Evolutionary conservation across 2,113 vertebrate genomes (phyloP), one percentile per base, ranked within the genome.

Genomic region (Tachysurus vachellii): DNA sequence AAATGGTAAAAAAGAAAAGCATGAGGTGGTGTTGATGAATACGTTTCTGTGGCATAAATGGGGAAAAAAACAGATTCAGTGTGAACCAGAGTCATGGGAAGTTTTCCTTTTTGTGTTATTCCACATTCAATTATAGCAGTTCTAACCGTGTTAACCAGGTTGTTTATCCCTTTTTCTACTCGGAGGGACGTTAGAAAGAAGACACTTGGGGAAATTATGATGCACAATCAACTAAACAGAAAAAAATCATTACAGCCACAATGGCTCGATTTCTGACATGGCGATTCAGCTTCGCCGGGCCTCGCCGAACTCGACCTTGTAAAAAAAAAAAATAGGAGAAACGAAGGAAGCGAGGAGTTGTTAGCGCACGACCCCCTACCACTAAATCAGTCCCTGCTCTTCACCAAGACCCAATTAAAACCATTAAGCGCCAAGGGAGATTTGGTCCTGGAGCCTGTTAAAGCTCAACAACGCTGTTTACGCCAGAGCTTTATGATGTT

Each of bases 391-490:
- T 89, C 91, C 82, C 84, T 81, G 75, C 85, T 83, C 81, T 91
- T 88, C 90, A 82, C 88, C 70, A 76, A 88, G 77, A 81, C 88
- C 86, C 89, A 91, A 90, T 92, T 93, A 92, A 75, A 75, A 80
- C 89, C 91, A 91, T 92, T 92, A 91, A 91, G 92, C 82, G 59
- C 87, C 36, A 87, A 85, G 86, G 86, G 89, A 91, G 83, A 89
- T 86, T 85, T 84, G 73, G 85, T 89, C 86, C 44, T 82, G 66
- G 88, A 88, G 85, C 89, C 91, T 90, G 88, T 93, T 92, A 92
- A 88, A 91, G 83, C 87, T 62, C 88, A 85, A 91, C 92, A 93
- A 82, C 89, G 86, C 88, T 62, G 86, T 90, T 93, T 94, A 92
- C 57, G 91, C 92, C 85, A 91, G 89, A 88, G 57, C 80, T 88